Conservation (phyloP, 2,888 invertebrate species). For the Sarcophaga carnaria region DNA sequence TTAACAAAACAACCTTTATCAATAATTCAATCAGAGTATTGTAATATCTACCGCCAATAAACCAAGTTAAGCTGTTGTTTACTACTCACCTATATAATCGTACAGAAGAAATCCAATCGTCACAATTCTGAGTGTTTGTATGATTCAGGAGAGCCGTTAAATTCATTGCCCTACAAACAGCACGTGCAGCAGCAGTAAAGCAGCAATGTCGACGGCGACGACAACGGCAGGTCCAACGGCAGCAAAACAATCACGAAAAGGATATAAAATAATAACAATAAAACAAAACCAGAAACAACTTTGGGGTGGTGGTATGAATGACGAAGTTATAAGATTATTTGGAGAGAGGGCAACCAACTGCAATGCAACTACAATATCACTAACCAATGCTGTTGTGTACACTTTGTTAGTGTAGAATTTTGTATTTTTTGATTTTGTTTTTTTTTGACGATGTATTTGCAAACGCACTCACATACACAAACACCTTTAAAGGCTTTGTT, state of each 20-base stretch:
- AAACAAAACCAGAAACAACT: slow-evolving; percentile 2
- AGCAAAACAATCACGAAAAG: slow-evolving; percentile 47
- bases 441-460: slow-evolving; percentile 10
- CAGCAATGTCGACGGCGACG: neutral
- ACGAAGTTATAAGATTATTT: neutral
- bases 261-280: slow-evolving; percentile 35
- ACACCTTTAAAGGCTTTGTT: neutral
- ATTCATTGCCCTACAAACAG: slow-evolving; percentile 57
- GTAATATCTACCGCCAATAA: neutral
- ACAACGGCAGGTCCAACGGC: neutral
- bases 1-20: neutral
- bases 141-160: slow-evolving; percentile 29
- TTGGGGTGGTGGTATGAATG: slow-evolving; percentile 30
- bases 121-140: slow-evolving; percentile 10
- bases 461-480: neutral
- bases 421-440: neutral
- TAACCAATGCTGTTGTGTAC: neutral
- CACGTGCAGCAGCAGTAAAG: slow-evolving; percentile 25
- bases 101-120: slow-evolving; percentile 46
- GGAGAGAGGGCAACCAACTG: slow-evolving; percentile 37
- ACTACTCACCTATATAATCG: slow-evolving; percentile 53
- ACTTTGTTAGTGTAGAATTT: neutral
- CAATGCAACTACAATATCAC: slow-evolving; percentile 22
- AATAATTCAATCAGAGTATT: neutral
- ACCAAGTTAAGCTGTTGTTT: neutral